Evolutionary conservation across 2,113 vertebrate genomes (phyloP), one percentile per base, ranked within the genome.

Genomic region (Dendropsophus ebraccatus): DNA sequence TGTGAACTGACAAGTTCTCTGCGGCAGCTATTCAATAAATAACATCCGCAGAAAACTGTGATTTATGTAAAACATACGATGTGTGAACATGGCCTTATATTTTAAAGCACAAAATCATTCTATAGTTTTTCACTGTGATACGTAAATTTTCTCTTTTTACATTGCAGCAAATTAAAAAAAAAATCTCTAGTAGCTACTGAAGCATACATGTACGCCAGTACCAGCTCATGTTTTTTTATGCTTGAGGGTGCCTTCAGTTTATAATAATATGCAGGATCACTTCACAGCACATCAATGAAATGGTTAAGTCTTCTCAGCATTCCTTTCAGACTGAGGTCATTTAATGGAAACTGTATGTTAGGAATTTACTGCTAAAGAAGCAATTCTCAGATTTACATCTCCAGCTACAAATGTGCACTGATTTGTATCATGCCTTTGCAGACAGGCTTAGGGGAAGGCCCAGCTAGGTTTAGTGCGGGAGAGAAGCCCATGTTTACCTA

Each of bases 281-380:
- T 45, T 58, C 54, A 73, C 30, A 35, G 17, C 14, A 81, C 25
- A 50, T 30, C 75, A 41, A 32, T 73, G 65, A 58, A 86, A 81
- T 62, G 21, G 85, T 86, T 86, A 89, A 88, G 86, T 56, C 41
- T 16, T 88, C 75, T 85, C 70, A 67, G 65, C 82, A 89, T 81
- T 85, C 83, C 87, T 85, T 0, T 69, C 5, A 58, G 81, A 32
- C 85, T 86, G 85, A 88, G 81, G 70, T 84, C 88, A 82, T n/a
- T 1, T 78, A 45, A 3, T 11, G 37, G 84, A 76, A 85, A 88
- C 60, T 65, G 54, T 25, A 76, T 85, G 74, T 47, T n/a, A 88
- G 45, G 52, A 75, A 80, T 37, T 45, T 25, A 78, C 77, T 78
- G 58, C 87, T 72, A 83, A 83, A 87, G 85, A 37, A 88, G 58